Evolutionary conservation across 2,888 invertebrate species (phyloP), one percentile per base, ranked within the genome.

Genomic region (Luperina testacea): DNA sequence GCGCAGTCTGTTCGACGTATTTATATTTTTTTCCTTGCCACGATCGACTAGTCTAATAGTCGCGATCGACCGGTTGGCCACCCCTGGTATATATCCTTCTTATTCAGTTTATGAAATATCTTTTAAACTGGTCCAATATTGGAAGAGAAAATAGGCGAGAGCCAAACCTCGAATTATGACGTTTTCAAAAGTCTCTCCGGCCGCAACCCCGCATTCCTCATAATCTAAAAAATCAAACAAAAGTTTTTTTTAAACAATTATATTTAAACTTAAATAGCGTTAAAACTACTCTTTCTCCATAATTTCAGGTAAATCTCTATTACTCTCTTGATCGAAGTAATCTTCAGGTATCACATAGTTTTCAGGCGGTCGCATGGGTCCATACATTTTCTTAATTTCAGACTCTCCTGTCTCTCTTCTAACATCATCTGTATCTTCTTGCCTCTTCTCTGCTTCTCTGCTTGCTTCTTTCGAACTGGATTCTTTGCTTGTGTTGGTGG

Each of bases 351-450:
- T 91, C 5, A 96, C 95, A 83, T 97, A 97, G 77, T 96, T 90
- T 0, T 95, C 95, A 0, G 97, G 97, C 0, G 97, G 97, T 71
- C 96, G 89, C 97, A 97, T 96, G 0, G 97, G 97, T 1, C 97
- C 97, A 71, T 94, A 96, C 2, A 95, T 88, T 82, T 94, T 95
- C 75, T 93, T 94, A 5, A 77, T 81, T 82, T 87, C 79, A 67
- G 67, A 61, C 61, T 76, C 72, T 72, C 75, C 76, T 17, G 72
- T 80, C 69, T 76, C 77, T 63, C 77, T 74, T 71, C 63, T 77
- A 15, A 68, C 73, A 38, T 71, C 77, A 70, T 83, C 72, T 85
- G 71, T 71, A 27, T 69, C 77, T 68, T 83, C 73, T 85, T 70
- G 48, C 75, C 63, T 68, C 11, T 45, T 51, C n/a, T 82, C 53